These are phyloP conservation scores for Tyria jacobaeae DNA, from an alignment of 2,888 invertebrate genomes.

Conservation along the genomic window DNA sequence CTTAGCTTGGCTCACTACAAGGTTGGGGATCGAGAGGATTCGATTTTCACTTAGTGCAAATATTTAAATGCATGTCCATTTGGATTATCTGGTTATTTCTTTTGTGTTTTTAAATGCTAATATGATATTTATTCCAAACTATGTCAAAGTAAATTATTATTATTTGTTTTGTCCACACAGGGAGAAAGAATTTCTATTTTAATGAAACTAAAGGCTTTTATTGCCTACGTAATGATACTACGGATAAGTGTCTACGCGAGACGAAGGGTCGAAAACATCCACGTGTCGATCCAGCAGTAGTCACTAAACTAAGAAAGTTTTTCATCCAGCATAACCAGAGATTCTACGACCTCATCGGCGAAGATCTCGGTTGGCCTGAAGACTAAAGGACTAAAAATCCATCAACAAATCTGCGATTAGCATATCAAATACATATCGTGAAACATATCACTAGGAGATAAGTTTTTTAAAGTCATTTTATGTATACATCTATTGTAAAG, in stretches of 20 bases:
- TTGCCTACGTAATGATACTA: constrained; percentile 94
- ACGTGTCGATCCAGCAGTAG: constrained; percentile 92
- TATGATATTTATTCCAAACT: too few species aligned
- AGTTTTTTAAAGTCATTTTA: constrained; percentile 81
- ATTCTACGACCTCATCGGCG: constrained; percentile 97
- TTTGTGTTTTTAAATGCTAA: too few species aligned
- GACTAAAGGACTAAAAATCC: constrained; percentile 81
- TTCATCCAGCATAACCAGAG: constrained; percentile 96
- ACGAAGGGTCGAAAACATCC: constrained; percentile 95
- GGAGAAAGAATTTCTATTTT: constrained; percentile 96
- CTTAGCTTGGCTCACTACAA: too few species aligned
- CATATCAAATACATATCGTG: constrained; percentile 64
- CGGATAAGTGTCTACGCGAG: constrained; percentile 93
- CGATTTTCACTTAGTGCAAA: too few species aligned
- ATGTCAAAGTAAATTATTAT: background rate
- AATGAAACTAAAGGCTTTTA: constrained; percentile 99
- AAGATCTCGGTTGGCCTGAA: constrained; percentile 97
- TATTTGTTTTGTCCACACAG: constrained; percentile 61
- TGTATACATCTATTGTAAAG: constrained; percentile 78
- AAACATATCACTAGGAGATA: constrained; percentile 78
- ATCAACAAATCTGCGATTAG: constrained; percentile 67
- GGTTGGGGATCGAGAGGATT: too few species aligned
- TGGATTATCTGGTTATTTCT: too few species aligned
- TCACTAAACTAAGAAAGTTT: constrained; percentile 93
- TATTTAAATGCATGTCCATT: too few species aligned